Conservation (phyloP, 1,140 invertebrate species). For the Oedothorax gibbosus region DNA sequence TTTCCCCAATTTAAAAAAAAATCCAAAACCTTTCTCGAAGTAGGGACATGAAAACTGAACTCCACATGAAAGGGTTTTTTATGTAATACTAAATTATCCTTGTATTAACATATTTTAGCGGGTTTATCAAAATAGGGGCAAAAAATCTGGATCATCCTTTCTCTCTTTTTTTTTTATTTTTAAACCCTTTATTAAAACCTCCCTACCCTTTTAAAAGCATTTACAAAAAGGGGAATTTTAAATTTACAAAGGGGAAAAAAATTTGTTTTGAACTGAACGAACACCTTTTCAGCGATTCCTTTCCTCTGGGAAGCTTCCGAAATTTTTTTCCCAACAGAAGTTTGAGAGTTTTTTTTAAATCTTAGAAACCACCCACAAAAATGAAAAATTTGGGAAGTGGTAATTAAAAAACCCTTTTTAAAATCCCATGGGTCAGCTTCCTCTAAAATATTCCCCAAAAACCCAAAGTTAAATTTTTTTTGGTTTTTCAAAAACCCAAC, state of each 20-base stretch:
- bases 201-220: conserved; percentile 3
- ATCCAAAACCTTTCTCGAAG: conserved; percentile 26
- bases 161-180: background rate
- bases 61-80: background rate
- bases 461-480: too few relatives aligned
- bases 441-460: too few relatives aligned
- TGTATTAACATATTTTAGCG: background rate
- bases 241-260: background rate
- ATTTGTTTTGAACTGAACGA: background rate
- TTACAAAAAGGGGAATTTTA: background rate
- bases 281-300: background rate
- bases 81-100: background rate
- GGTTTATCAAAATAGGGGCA: conserved; percentile 4
- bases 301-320: background rate
- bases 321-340: too few relatives aligned
- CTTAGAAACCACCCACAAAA: background rate
- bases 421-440: background rate
- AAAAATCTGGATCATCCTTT: background rate
- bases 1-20: background rate
- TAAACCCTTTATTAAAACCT: background rate
- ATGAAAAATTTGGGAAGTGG: background rate
- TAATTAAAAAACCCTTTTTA: background rate
- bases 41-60: background rate
- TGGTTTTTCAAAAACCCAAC: too few relatives aligned
- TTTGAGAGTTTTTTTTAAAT: conserved; percentile 13